Percentiles rank a stretch among this genome's conserved stretches.
Evolutionary conservation across 1,140 invertebrate genomes (phyloP).

Genomic region (Panagrolaimus sp.): DNA sequence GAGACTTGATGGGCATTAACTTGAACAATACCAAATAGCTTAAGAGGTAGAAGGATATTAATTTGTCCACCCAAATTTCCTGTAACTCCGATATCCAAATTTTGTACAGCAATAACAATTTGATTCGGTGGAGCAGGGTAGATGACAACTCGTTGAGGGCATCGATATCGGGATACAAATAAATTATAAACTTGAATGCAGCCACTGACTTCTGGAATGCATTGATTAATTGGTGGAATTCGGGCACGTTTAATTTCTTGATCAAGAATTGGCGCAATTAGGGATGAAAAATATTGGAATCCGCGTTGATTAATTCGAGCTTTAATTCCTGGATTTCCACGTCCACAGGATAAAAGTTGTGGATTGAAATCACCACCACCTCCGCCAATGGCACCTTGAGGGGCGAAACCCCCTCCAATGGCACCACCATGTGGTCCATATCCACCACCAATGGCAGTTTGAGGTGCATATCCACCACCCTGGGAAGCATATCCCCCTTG

Average conservation of each 20-base stretch:
- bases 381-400: neutral
- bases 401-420: neutral
- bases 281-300: conserved; percentile 51
- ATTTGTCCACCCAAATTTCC: conserved; percentile 58
- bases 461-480: neutral
- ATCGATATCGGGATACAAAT: conserved; percentile 55
- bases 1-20: conserved; percentile 55
- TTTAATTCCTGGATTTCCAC: conserved; percentile 53
- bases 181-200: conserved; percentile 58
- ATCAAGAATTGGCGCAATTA: conserved; percentile 48
- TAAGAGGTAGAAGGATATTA: conserved; percentile 53
- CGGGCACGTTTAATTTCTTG: conserved; percentile 49
- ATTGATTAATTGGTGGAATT: conserved; percentile 54
- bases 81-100: conserved; percentile 57
- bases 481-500: no score
- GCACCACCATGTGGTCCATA: conserved; percentile 9
- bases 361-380: conserved; percentile 47
- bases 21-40: conserved; percentile 54
- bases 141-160: conserved; percentile 53
- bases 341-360: conserved; percentile 38
- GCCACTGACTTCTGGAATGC: conserved; percentile 52
- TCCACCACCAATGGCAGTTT: neutral
- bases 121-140: conserved; percentile 57
- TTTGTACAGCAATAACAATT: conserved; percentile 54
- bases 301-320: conserved; percentile 50